Conservation (phyloP, 37 sponge, comb jelly and placozoan species). For the Spongilla lacustris region DNA sequence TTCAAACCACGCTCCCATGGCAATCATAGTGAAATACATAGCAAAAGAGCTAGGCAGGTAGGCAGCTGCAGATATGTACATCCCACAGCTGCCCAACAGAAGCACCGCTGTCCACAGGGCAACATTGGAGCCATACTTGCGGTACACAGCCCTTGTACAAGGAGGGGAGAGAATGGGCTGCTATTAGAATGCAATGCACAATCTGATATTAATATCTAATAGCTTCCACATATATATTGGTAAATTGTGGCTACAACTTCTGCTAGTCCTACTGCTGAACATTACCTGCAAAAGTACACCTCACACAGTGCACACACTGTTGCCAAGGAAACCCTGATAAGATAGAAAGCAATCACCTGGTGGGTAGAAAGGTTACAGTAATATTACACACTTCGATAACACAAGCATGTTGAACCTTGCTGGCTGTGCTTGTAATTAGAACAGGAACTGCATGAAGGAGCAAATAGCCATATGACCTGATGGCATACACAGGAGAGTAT, state of each 20-base stretch:
- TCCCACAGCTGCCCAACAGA: slow-evolving; percentile 82
- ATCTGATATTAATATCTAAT: not conserved
- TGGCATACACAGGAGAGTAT: slow-evolving; percentile 93
- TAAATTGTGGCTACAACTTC: too few species aligned
- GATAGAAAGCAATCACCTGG: slow-evolving; percentile 77
- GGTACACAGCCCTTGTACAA: slow-evolving; percentile 48
- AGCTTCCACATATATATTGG: too few species aligned
- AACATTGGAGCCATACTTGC: slow-evolving; percentile 63
- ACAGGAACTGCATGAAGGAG: slow-evolving; percentile 79
- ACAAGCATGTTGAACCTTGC: slow-evolving; percentile 35
- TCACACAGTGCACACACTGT: slow-evolving; percentile 76
- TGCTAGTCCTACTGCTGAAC: not conserved
- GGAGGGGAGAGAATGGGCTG: not conserved
- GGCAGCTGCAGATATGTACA: slow-evolving; percentile 90
- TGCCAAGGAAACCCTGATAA: slow-evolving; percentile 71
- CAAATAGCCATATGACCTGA: slow-evolving; percentile 94
- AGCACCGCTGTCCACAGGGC: slow-evolving; percentile 63
- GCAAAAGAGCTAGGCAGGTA: slow-evolving; percentile 94
- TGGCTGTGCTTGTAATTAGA: slow-evolving; percentile 18
- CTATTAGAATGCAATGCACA: not conserved
- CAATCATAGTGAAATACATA: slow-evolving; percentile 86
- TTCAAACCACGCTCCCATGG: slow-evolving; percentile 86
- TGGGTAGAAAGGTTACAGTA: not conserved
- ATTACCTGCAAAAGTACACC: slow-evolving; percentile 85
- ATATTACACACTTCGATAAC: not conserved